Evolutionary conservation across 2,113 vertebrate genomes (phyloP), one percentile per base, ranked within the genome.

Genomic region (Dermatemys mawii): DNA sequence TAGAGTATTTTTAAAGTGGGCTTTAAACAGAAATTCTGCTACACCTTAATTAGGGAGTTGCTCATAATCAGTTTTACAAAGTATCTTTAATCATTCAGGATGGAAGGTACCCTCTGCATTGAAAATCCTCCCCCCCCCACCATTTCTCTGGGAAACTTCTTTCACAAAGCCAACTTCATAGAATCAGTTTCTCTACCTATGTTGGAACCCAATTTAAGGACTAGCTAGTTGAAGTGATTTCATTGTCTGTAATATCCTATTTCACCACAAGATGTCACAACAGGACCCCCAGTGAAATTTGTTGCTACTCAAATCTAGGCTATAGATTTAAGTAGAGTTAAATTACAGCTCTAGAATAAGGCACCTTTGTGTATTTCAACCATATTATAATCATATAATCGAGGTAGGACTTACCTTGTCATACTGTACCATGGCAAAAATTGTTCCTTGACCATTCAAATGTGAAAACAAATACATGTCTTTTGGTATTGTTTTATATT

Each of bases 211-310:
- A n/a, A n/a, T n/a, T n/a, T n/a, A n/a, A n/a, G n/a, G n/a, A n/a
- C n/a, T n/a, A n/a, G n/a, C n/a, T n/a, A n/a, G n/a, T n/a, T n/a
- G n/a, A n/a, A n/a, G 60, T 17, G n/a, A 41, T 51, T 13, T 70
- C 38, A 14, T 3, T 29, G 35, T 55, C 67, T 97, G 95, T 93
- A 97, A 53, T 97, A 55, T 94, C 89, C 24, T 32, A 21, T 22
- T 11, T 73, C 88, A 41, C 95, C 98, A 97, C 97, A 87, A 83
- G 98, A 84, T 97, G 97, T 97, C 97, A 73, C 94, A 89, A 89
- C 0, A 95, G 95, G 93, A 90, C 90, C 35, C 3, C 24, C 11
- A 24, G 73, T 88, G 80, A 84, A 48, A 48, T 48, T 46, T 46
- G 46, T 48, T 53, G 67, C 67, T 35, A 38, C 67, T 53, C 19